Evolutionary conservation across 2,888 invertebrate genomes (phyloP).

Genomic region (Philopedon plagiatum): DNA sequence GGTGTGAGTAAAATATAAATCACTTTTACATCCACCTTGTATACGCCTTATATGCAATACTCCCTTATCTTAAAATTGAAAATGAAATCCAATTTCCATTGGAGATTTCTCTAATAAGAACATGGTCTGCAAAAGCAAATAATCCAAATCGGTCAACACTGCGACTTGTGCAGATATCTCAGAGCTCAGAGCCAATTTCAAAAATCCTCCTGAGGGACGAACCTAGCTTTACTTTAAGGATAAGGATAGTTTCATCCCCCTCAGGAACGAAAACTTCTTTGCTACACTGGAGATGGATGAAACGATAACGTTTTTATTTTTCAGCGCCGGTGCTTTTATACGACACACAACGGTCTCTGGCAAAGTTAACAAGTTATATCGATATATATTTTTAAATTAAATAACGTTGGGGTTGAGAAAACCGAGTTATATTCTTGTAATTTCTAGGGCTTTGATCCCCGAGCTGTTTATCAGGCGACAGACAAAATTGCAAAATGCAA

Average conservation of each 20-base stretch:
- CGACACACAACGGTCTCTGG: too few relatives aligned
- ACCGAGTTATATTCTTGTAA: too few relatives aligned
- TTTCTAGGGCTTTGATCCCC: too few relatives aligned
- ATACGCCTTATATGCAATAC: not conserved
- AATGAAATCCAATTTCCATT: conserved; percentile 25
- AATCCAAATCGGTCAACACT: conserved; percentile 46
- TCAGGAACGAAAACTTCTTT: conserved; percentile 12
- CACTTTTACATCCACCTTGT: too few relatives aligned
- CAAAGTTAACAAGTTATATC: not conserved
- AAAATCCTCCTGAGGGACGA: conserved; percentile 41
- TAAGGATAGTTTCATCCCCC: conserved; percentile 33
- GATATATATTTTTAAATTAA: not conserved
- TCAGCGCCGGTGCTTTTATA: conserved; percentile 4
- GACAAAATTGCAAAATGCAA: too few relatives aligned
- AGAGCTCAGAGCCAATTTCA: conserved; percentile 42
- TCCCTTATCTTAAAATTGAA: conserved; percentile 1
- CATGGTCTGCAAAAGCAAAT: conserved; percentile 38
- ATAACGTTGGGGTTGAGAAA: too few relatives aligned
- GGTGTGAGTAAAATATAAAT: too few relatives aligned
- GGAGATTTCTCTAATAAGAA: conserved; percentile 31
- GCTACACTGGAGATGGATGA: conserved; percentile 16
- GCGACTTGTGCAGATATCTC: conserved; percentile 43
- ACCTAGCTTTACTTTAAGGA: conserved; percentile 29
- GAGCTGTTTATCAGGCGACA: too few relatives aligned
- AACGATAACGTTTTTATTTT: conserved; percentile 3